Evolutionary conservation across 2,888 invertebrate species (phyloP), one percentile per base, ranked within the genome.

Genomic region (Pseudoips prasinana): DNA sequence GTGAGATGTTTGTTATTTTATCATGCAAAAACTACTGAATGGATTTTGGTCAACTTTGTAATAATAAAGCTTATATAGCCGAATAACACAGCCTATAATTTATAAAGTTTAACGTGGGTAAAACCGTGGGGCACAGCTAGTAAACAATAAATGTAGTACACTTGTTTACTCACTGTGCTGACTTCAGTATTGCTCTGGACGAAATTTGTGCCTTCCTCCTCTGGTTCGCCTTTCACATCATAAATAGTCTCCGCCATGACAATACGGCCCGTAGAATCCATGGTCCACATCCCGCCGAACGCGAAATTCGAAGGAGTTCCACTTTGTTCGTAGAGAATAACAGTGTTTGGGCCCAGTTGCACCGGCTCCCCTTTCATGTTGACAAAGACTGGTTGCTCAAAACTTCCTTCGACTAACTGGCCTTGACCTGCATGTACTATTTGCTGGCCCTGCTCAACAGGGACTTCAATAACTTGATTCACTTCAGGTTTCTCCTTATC

Each of bases 161-260:
- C 14, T 5, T 14, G 14, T 14, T 14, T 29, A 77, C 84, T 79
- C 42, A 88, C 86, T 51, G 73, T 79, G 22, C 56, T 71, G 2
- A 87, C 87, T 63, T 88, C 88, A 1, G 77, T 63, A 2, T 81
- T 66, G 24, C 67, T 82, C 39, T 88, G 88, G 1, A 88, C 88
- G 35, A 86, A 87, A 0, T 78, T 83, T 0, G 62, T 62, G 7
- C 70, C 63, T 44, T 88, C 88, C 28, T 88, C 88, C 18, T 89
- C 89, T 0, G 86, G 88, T 18, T 88, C 89, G 0, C 87, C 87
- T 48, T 89, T 89, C 5, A 89, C 89, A 41, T 89, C 89, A 30
- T 89, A 89, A 11, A 89, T 86, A 0, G 89, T 86, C 44, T 89
- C 89, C 0, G 89, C 87, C 86, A 89, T 87, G 1, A 89, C 87